phyloP scores from a whole-genome alignment of 2,888 invertebrate genomes.

The Iphiclides podalirius region DNA sequence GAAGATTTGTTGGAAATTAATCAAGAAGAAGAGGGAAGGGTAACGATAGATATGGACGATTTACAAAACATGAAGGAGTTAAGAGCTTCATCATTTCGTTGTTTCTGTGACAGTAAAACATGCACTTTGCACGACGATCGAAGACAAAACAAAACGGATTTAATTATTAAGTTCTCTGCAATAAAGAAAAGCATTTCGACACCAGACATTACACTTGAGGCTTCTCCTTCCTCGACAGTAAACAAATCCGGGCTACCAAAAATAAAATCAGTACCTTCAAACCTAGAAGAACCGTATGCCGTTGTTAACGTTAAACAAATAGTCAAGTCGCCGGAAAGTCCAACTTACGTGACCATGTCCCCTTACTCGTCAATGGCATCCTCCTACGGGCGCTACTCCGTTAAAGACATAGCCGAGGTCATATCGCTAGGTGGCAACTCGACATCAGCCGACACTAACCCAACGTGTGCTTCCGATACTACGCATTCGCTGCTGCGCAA shows the following conservation, averaged over 20 bases:
- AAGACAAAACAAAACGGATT: constrained; percentile 48
- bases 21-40: constrained; percentile 47
- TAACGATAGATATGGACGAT: constrained; percentile 53
- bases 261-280: constrained; percentile 60
- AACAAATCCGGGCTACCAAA: constrained; percentile 46
- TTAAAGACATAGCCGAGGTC: constrained; percentile 68
- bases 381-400: constrained; percentile 56
- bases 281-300: constrained; percentile 65
- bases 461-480: constrained; percentile 59
- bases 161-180: constrained; percentile 67
- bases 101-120: constrained; percentile 63
- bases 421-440: constrained; percentile 58
- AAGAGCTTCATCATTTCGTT: constrained; percentile 59
- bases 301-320: constrained; percentile 55
- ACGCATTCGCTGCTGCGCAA: constrained; percentile 56
- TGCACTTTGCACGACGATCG: constrained; percentile 61
- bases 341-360: constrained; percentile 54
- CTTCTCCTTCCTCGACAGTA: constrained; percentile 54
- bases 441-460: constrained; percentile 57
- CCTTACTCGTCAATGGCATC: constrained; percentile 55
- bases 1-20: constrained; percentile 64
- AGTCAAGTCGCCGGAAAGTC: constrained; percentile 30
- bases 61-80: constrained; percentile 52
- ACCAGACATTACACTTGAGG: constrained; percentile 63
- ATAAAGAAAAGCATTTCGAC: constrained; percentile 72